Conservation (phyloP, 2,888 invertebrate species). For the Anoplius nigerrimus region DNA sequence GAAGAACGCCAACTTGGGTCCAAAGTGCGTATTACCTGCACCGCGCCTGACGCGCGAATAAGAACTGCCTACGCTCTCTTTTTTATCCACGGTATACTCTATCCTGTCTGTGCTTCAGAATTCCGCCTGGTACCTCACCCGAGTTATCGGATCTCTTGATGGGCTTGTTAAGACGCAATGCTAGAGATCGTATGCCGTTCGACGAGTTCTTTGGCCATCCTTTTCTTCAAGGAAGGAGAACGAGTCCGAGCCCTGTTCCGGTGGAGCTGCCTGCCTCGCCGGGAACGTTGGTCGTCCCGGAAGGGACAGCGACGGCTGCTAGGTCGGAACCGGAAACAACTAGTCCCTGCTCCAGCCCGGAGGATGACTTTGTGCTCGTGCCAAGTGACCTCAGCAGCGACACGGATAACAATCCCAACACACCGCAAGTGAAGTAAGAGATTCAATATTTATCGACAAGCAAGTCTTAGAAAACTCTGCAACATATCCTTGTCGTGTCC, state of each 20-base stretch:
- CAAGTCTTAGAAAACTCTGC: neutral
- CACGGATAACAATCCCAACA: constrained; percentile 71
- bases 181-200: constrained; percentile 96
- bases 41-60: neutral
- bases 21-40: constrained; percentile 82
- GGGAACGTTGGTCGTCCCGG: constrained; percentile 60
- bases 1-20: constrained; percentile 91
- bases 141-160: constrained; percentile 91
- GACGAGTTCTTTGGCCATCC: constrained; percentile 96
- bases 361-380: constrained; percentile 73
- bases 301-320: constrained; percentile 49
- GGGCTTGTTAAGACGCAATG: constrained; percentile 92
- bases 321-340: constrained; percentile 55
- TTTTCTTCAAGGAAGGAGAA: constrained; percentile 83
- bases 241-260: constrained; percentile 75
- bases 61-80: constrained; percentile 2
- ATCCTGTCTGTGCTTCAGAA: constrained; percentile 78
- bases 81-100: neutral
- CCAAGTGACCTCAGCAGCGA: constrained; percentile 72
- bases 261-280: constrained; percentile 70
- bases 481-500: neutral
- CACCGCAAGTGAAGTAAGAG: constrained; percentile 66
- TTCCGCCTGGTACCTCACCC: constrained; percentile 94
- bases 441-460: constrained; percentile 48
- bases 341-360: constrained; percentile 74